A percentile compares a stretch with the other conserved stretches of the same genome.
These are phyloP conservation scores for Drosophila watanabei DNA, from an alignment of 1,140 invertebrate genomes.

Conservation along the genomic window DNA sequence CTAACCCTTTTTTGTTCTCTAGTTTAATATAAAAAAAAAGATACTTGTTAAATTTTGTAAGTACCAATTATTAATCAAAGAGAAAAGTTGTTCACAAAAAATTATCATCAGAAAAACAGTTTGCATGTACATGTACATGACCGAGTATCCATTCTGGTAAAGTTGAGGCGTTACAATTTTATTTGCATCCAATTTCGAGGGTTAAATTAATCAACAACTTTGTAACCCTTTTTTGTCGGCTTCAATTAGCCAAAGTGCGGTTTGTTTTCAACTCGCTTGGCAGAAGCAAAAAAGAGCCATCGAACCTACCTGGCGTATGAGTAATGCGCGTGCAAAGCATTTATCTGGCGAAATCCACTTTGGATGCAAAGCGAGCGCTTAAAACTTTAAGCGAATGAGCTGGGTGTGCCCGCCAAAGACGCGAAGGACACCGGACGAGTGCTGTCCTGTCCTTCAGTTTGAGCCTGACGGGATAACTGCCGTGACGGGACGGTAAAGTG, in stretches of 20 bases:
- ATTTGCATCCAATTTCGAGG: conserved; percentile 9
- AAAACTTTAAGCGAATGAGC: conserved; percentile 55
- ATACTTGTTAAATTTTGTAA: background rate
- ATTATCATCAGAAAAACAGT: background rate
- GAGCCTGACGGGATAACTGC: conserved; percentile 45
- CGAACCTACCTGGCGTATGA: conserved; percentile 64
- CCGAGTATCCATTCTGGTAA: background rate
- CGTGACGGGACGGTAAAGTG: conserved; percentile 65
- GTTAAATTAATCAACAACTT: conserved; percentile 58
- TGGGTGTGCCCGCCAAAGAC: conserved; percentile 12
- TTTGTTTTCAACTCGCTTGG: conserved; percentile 31
- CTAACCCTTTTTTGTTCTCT: too few relatives aligned
- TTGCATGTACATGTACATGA: too few relatives aligned
- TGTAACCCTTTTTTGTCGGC: conserved; percentile 27
- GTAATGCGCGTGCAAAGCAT: conserved; percentile 67
- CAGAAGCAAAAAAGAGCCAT: conserved; percentile 1
- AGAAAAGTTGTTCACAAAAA: background rate
- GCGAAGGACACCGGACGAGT: conserved; percentile 39
- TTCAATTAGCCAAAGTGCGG: conserved; percentile 72
- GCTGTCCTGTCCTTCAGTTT: conserved; percentile 54
- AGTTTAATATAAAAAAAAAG: background rate
- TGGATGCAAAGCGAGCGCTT: conserved; percentile 69
- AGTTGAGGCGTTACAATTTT: conserved; percentile 3
- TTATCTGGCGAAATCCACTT: too few relatives aligned
- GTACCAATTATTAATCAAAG: background rate